Percentiles rank a stretch among this genome's conserved stretches.
Evolutionary conservation across 2,888 invertebrate genomes (phyloP).

Genomic region (Plebejus argus): DNA sequence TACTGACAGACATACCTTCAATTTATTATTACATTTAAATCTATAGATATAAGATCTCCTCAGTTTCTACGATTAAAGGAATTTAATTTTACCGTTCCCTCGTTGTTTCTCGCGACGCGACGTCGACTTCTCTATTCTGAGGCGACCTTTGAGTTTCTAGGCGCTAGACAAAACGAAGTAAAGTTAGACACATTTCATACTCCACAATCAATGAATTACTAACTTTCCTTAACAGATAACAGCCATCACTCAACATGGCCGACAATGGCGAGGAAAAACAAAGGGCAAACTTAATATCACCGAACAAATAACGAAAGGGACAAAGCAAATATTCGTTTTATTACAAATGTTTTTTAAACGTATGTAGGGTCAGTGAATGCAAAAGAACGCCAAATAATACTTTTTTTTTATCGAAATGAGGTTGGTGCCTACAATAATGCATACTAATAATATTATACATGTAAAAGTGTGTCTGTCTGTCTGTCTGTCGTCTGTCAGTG

Average conservation of each 20-base stretch:
- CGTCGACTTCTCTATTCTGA: background rate
- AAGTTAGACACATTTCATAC: slow-evolving; percentile 8
- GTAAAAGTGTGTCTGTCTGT: no score
- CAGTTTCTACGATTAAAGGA: background rate
- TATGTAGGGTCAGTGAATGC: slow-evolving; percentile 12
- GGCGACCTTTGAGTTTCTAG: background rate
- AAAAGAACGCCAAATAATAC: background rate
- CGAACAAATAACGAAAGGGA: slow-evolving; percentile 17
- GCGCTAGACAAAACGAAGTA: background rate
- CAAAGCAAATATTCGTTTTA: slow-evolving; percentile 20
- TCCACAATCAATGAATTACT: slow-evolving; percentile 23
- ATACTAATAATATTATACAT: no score
- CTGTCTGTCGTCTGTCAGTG: no score
- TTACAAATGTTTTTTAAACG: slow-evolving; percentile 21
- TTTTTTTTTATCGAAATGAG: background rate
- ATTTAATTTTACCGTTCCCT: background rate
- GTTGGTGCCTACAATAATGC: background rate
- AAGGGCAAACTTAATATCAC: slow-evolving; percentile 2
- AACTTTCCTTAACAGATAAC: slow-evolving; percentile 17
- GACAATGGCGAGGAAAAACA: slow-evolving; percentile 19
- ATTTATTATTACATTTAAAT: background rate
- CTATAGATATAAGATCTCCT: background rate
- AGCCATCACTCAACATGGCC: slow-evolving; percentile 15
- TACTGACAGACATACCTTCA: no score
- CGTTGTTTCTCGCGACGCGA: background rate